These are phyloP conservation scores for Tribolium freemani DNA, from an alignment of 2,888 invertebrate genomes.

Conservation along the genomic window DNA sequence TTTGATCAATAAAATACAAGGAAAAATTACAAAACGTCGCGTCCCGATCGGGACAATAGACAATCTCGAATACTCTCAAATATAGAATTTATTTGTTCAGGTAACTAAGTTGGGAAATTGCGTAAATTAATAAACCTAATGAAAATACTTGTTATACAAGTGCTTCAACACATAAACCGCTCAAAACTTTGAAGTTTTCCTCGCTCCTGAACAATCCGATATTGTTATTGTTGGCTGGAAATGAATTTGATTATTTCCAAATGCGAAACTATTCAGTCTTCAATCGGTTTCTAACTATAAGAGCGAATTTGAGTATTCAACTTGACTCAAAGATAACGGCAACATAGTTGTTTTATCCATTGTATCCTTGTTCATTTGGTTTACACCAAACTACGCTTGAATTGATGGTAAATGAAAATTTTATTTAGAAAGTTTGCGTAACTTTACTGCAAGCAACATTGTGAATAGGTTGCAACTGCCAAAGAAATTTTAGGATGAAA, in stretches of 20 bases:
- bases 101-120: no score
- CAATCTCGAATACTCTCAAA: not conserved
- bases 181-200: no score
- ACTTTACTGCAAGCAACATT: not conserved
- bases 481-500: not conserved
- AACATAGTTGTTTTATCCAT: not conserved
- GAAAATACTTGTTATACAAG: no score
- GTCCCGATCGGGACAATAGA: not conserved
- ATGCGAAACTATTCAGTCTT: not conserved
- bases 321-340: not conserved
- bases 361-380: not conserved
- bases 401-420: not conserved
- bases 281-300: not conserved
- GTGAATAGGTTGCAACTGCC: not conserved
- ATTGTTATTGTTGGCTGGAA: not conserved
- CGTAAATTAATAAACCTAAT: no score
- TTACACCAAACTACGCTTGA: not conserved
- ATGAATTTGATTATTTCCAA: not conserved
- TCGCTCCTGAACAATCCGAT: not conserved
- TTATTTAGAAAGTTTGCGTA: not conserved
- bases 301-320: not conserved
- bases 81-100: no score
- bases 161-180: no score
- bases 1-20: conserved; percentile 24
- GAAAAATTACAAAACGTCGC: conserved; percentile 13